These are phyloP conservation scores for Chloropsis hardwickii DNA, from an alignment of 2,113 vertebrate species.

Conservation along the genomic window DNA sequence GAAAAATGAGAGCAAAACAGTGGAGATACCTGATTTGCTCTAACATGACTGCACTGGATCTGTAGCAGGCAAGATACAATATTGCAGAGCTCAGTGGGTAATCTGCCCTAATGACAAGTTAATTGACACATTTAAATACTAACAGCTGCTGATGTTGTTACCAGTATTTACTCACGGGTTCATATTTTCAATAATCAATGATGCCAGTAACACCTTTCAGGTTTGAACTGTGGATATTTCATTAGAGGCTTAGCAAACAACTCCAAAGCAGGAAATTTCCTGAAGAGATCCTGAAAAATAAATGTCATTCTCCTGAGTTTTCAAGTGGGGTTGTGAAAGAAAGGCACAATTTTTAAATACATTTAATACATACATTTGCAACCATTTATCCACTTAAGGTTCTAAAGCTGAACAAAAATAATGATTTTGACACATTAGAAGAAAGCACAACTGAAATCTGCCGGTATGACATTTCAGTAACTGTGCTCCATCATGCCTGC, in stretches of 20 bases:
- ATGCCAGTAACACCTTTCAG: background rate
- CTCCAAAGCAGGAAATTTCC: background rate
- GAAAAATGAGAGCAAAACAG: background rate
- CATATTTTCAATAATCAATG: background rate
- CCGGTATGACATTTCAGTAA: background rate
- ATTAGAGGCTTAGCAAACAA: background rate
- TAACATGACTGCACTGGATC: background rate
- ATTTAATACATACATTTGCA: background rate
- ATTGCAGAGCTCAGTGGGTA: background rate
- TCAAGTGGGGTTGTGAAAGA: background rate
- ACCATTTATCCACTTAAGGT: background rate
- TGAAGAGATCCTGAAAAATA: background rate
- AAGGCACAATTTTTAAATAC: background rate
- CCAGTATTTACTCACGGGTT: fast-evolving
- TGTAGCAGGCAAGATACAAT: background rate
- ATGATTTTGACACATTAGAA: background rate
- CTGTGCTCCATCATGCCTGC: background rate
- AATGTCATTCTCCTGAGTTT: background rate
- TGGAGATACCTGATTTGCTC: background rate
- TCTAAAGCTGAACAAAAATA: background rate
- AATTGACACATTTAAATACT: background rate
- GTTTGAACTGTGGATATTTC: background rate
- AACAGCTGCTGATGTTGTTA: background rate
- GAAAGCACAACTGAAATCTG: background rate
- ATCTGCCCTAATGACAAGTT: background rate